Evolutionary conservation across 1,140 invertebrate genomes (phyloP), one percentile per base, ranked within the genome.

Genomic region (Drosophila willistoni): DNA sequence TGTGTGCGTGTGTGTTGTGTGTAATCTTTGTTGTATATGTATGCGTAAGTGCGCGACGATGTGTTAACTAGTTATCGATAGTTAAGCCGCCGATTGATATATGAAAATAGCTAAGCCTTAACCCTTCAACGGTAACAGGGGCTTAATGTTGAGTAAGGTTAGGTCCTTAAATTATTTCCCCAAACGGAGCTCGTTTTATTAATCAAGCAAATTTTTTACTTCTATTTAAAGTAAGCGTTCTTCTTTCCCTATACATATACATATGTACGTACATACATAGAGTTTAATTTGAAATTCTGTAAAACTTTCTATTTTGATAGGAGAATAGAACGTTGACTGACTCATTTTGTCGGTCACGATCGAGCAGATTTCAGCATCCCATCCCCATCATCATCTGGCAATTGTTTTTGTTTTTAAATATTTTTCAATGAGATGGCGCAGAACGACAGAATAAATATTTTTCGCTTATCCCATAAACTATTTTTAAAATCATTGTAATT

Each of bases 51-150:
- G 65, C 47, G 44, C 59, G 81, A 68, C 63, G 65, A 79, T 65
- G 65, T 76, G 63, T 59, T 68, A 80, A 73, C 65, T 75, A 65
- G 57, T 71, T 84, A 87, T 87, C 84, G 85, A 87, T 87, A 89
- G 68, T 74, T 79, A 34, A 87, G 68, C 73, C 63, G 67, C 44
- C 54, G 64, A 73, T 79, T 68, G 29, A 33, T 54, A 10, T 47
- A 17, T 29, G 59, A 17, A 64, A 51, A 64, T 68, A 41, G 47
- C 42, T 51, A 59, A 62, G 25, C 41, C 62, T 59, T 71, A 71
- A 65, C 67, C 63, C 61, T 65, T 41, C 10, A 39, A 14, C 12
- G 7, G 33, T 17, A 33, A 6, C 42, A 42, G 29, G n/a, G 44
- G 44, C 39, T 55, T n/a, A 12, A 55, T 22, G 17, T 51, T 19